These are phyloP conservation scores for Sericinus montela DNA, from an alignment of 2,888 invertebrate genomes.

Conservation along the genomic window DNA sequence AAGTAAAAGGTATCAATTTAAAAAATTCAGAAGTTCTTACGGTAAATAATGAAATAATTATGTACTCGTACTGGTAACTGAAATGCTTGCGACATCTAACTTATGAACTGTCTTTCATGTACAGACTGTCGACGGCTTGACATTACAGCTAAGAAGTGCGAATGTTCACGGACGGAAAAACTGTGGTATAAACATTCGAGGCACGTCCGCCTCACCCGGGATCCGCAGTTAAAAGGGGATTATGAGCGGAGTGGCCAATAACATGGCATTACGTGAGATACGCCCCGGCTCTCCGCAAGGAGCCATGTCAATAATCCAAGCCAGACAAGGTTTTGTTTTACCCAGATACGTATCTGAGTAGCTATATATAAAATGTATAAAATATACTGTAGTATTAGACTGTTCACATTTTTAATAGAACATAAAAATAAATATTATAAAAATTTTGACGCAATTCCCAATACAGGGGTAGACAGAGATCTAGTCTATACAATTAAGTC, in stretches of 20 bases:
- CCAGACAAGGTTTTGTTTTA: constrained; percentile 46
- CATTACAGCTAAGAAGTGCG: constrained; percentile 54
- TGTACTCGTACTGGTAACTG: no score
- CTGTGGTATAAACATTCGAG: constrained; percentile 48
- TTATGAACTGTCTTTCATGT: constrained; percentile 7
- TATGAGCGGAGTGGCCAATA: constrained; percentile 72
- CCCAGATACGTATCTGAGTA: background rate
- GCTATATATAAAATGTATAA: no score
- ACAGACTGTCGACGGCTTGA: constrained; percentile 33
- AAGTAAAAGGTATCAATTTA: no score
- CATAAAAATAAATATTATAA: no score
- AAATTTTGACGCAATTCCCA: no score
- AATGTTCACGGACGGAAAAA: constrained; percentile 59
- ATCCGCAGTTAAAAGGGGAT: constrained; percentile 74
- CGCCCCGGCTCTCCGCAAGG: constrained; percentile 31
- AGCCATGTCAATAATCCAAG: constrained; percentile 48
- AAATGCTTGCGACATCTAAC: background rate
- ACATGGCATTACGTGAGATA: constrained; percentile 52
- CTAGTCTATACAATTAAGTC: no score
- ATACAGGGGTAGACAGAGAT: no score
- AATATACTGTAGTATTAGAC: no score
- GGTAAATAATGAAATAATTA: no score
- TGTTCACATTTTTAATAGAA: constrained; percentile 5
- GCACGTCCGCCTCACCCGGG: constrained; percentile 56
- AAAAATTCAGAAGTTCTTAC: no score